A percentile compares a stretch with the other conserved stretches of the same genome.
Conservation (phyloP, 2,797 vertebrate genomes). For the Alcedo atthis region DNA sequence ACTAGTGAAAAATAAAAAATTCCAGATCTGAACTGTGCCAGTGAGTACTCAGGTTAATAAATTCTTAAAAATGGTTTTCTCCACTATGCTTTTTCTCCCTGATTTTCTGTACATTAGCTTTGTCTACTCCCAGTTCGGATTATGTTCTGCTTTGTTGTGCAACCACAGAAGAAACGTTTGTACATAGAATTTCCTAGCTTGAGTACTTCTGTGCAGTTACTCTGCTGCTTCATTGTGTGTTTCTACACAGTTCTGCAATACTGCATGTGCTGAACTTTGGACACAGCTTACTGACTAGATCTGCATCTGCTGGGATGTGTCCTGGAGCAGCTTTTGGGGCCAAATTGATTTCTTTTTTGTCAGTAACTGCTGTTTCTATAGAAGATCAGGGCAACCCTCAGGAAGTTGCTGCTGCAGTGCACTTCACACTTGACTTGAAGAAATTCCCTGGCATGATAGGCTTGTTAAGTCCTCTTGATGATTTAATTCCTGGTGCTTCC, state of each 20-base stretch:
- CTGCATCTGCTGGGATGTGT: not conserved
- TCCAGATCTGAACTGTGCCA: not conserved
- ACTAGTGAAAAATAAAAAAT: not conserved
- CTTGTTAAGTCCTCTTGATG: not conserved
- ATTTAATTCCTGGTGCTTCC: slow-evolving; percentile 14
- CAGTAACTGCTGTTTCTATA: not conserved
- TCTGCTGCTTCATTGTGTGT: not conserved
- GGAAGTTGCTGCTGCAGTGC: not conserved
- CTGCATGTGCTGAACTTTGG: not conserved
- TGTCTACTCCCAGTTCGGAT: not conserved
- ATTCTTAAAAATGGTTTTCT: not conserved
- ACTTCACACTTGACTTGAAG: not conserved
- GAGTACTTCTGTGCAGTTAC: not conserved
- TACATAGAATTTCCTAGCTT: not conserved
- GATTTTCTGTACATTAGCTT: not conserved
- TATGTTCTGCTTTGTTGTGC: not conserved
- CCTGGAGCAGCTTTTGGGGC: not conserved
- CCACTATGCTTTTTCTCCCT: not conserved
- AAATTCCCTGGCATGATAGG: not conserved
- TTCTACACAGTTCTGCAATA: not conserved
- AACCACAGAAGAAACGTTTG: not conserved
- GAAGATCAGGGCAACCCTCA: not conserved
- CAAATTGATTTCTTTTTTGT: not conserved
- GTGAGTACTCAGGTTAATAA: not conserved
- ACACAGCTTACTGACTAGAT: not conserved